Conservation (phyloP, 1,140 invertebrate genomes). For the Xylocopa sonorina region DNA sequence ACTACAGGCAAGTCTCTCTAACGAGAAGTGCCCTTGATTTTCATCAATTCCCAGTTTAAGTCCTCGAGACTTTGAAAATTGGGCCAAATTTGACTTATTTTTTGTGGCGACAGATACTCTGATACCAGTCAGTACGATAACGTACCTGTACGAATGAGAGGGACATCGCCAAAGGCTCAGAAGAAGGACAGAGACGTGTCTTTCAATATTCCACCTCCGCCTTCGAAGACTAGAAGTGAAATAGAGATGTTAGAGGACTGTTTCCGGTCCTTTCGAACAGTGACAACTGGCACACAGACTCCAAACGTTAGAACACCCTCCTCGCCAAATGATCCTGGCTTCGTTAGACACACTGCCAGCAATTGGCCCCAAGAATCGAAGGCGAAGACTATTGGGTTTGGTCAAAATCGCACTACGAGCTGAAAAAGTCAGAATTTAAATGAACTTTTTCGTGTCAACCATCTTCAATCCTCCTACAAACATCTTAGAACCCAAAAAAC, state of each 20-base stretch:
- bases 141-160: slow-evolving; percentile 77
- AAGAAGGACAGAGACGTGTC: slow-evolving; percentile 75
- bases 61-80: no score
- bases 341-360: slow-evolving; percentile 86
- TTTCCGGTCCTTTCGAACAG: slow-evolving; percentile 80
- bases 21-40: no score
- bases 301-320: slow-evolving; percentile 75
- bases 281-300: slow-evolving; percentile 78
- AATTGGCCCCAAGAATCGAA: slow-evolving; percentile 84
- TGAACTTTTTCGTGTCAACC: no score
- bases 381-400: slow-evolving; percentile 84
- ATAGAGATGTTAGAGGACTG: slow-evolving; percentile 79
- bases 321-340: slow-evolving; percentile 86
- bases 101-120: slow-evolving; percentile 69
- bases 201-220: slow-evolving; percentile 74
- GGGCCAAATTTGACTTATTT: no score
- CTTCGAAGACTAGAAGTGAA: slow-evolving; percentile 72
- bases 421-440: no score
- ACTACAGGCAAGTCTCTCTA: slow-evolving; percentile 76
- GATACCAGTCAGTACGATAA: slow-evolving; percentile 81
- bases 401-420: slow-evolving; percentile 80
- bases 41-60: not conserved
- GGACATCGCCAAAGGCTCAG: slow-evolving; percentile 71
- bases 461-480: no score
- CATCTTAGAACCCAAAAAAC: no score